Evolutionary conservation across 2,888 invertebrate genomes (phyloP), one percentile per base, ranked within the genome.

Genomic region (Drosophila fulvimacula): DNA sequence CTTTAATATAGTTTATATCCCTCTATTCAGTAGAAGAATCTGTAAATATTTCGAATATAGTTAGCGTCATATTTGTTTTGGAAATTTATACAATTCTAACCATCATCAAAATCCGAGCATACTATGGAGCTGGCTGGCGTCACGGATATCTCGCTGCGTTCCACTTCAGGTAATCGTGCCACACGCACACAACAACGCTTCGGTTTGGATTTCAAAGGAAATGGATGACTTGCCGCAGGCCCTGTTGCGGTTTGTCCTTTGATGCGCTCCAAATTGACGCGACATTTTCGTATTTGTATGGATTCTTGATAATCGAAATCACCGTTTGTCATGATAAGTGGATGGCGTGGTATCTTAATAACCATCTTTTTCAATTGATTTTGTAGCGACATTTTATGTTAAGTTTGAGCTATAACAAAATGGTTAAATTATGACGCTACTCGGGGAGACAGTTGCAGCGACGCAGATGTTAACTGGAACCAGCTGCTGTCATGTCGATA

Each of bases 151-250:
- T 91, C 91, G 21, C 79, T 90, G 58, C 81, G 87, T 0, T 76
- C 80, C 15, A 75, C 48, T 32, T 79, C 72, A 10, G 91, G 89
- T 5, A 90, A 46, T 0, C 89, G 79, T 13, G 91, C 90, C 6
- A 90, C 69, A 5, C 91, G 81, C 4, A 90, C 90, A 58, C 82
- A 78, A 46, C 90, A 91, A 0, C 78, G 86, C 5, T 90, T 80
- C 5, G 63, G 73, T 19, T 81, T 71, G 5, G 73, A 51, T 4
- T 69, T 85, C 0, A 73, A 32, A 4, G 67, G 51, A 11, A 80
- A 78, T 1, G 69, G 49, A 27, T 24, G 53, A 49, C 36, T 42
- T 27, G n/a, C 15, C 3, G 44, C 60, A 7, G 24, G 17, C 27
- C 11, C 27, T 17, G n/a, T 27, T 48, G 17, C 2, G 7, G 53